These are phyloP conservation scores for Oscheius sp. DNA, from an alignment of 2,888 invertebrate genomes.

Conservation along the genomic window DNA sequence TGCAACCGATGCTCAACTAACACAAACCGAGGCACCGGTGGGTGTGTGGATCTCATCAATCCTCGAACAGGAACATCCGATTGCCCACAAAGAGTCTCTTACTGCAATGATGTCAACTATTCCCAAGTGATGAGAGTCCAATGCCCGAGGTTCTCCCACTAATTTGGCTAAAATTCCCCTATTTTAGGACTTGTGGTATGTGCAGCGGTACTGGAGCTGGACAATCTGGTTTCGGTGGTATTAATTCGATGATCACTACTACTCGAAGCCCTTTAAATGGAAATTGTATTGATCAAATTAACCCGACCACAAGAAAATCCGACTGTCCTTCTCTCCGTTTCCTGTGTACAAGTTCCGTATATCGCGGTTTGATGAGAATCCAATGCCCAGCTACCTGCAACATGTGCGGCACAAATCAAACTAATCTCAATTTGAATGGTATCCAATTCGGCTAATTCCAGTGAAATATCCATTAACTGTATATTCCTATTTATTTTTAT, in stretches of 20 bases:
- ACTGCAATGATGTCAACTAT: no score
- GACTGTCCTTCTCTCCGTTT: neutral
- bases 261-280: neutral
- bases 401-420: neutral
- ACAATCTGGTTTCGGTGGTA: neutral
- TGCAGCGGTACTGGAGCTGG: neutral
- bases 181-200: neutral
- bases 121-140: no score
- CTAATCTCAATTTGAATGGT: no score
- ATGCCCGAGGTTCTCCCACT: no score
- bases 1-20: no score
- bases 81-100: no score
- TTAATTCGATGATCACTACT: neutral
- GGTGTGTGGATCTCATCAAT: no score
- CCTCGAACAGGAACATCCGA: no score
- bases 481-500: neutral
- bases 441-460: neutral
- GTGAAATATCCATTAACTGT: neutral
- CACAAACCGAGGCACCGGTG: no score
- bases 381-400: conserved; percentile 5
- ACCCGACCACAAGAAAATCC: neutral
- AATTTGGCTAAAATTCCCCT: no score
- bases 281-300: conserved; percentile 8
- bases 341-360: neutral
- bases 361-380: neutral